These are phyloP conservation scores for Archivesica marissinica DNA, from an alignment of 1,140 invertebrate species.

Conservation along the genomic window DNA sequence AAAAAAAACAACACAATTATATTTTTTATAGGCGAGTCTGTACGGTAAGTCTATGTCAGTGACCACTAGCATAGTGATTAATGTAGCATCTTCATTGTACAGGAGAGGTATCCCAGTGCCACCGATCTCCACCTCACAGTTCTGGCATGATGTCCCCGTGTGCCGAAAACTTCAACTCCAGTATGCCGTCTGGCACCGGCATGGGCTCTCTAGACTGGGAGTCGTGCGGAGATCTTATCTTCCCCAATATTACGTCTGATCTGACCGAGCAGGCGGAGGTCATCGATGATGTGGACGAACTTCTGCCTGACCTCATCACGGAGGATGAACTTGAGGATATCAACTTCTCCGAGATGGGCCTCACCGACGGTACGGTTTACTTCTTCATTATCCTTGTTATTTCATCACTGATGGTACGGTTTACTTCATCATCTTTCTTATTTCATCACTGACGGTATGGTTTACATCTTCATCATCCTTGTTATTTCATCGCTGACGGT, in stretches of 20 bases:
- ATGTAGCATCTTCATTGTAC: no score
- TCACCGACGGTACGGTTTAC: constrained; percentile 68
- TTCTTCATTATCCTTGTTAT: no score
- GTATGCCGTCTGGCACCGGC: constrained; percentile 46
- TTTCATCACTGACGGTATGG: no score
- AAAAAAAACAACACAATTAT: no score
- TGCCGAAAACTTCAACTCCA: constrained; percentile 63
- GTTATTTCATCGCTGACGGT: no score
- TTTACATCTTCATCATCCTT: no score
- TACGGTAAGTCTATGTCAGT: no score
- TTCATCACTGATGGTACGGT: no score
- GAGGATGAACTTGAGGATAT: constrained; percentile 70
- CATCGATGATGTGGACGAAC: constrained; percentile 67
- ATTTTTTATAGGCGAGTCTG: no score
- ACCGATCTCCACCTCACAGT: constrained; percentile 40
- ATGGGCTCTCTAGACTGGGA: constrained; percentile 66
- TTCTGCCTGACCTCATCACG: constrained; percentile 71
- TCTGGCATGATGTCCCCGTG: constrained; percentile 56
- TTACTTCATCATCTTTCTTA: no score
- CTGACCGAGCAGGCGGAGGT: constrained; percentile 57
- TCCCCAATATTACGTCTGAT: constrained; percentile 68
- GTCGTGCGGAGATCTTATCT: constrained; percentile 66
- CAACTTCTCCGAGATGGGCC: constrained; percentile 68
- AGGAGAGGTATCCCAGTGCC: constrained; percentile 50
- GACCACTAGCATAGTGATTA: no score